Evolutionary conservation across 2,113 vertebrate genomes (phyloP), one percentile per base, ranked within the genome.

Genomic region (Centropristis striata): DNA sequence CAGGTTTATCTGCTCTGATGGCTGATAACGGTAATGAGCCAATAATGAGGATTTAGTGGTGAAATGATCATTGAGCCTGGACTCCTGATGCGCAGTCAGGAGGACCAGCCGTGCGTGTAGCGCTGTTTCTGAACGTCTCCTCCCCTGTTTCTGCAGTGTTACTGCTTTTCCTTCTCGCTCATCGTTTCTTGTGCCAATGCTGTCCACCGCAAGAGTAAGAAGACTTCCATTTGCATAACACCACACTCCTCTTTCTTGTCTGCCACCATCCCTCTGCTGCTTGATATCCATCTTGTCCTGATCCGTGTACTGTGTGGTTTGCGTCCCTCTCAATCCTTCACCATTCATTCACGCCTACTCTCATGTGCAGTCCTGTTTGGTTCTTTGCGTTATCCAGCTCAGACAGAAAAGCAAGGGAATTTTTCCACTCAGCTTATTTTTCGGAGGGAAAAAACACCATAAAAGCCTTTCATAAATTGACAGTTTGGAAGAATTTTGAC

Each of bases 61-160:
- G 78, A 83, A 72, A 81, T 64, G 50, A 55, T 84, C 80, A 81
- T 90, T 75, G 66, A 70, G 86, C 50, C 70, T 58, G 75, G 85
- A 80, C 83, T 92, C 87, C 88, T 83, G 90, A 92, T 92, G 91
- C 92, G 91, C 90, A 92, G 85, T 86, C 79, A 84, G 90, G 72
- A 87, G 89, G 85, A 89, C 74, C 90, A 78, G 69, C 76, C 76
- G 86, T 91, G 92, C 86, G 84, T 85, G 83, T 75, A 77, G 84
- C 85, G 72, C 82, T 81, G 91, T 74, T 81, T 25, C 39, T 77
- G 78, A 80, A 86, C 90, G 91, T 90, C 90, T 91, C 92, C 91
- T 91, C 91, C 92, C 92, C 90, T 91, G 91, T 89, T 87, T 90
- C 92, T 93, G 92, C 92, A 90, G 92, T 91, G 86, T 90, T 91